Evolutionary conservation across 2,888 invertebrate species (phyloP), one percentile per base, ranked within the genome.

Genomic region (Eumerus sabulonum): DNA sequence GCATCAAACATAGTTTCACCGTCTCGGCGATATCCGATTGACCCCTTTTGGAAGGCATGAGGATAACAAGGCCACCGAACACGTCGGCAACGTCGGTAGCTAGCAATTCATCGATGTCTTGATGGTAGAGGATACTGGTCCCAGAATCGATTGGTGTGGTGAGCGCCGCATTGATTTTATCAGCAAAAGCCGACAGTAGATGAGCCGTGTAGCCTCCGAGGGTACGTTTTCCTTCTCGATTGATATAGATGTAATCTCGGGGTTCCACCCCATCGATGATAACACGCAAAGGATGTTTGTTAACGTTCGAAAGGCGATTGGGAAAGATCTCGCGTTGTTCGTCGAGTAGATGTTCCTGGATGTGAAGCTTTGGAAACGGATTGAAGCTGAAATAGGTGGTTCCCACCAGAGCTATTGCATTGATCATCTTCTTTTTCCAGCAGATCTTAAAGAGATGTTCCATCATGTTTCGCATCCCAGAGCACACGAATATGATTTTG

Each of bases 201-300:
- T 9, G 40, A n/a, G 40, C 40, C 1, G 40, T 40, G 11, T 7
- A 27, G 1, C 13, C 62, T 71, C 1, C 62, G 38, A 11, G 27
- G 47, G 9, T 56, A 12, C 5, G 19, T 62, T 9, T 63, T 54
- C 0, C 70, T 62, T 27, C 27, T 4, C 27, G 27, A 7, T 27
- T 27, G 27, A 27, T 27, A 19, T 64, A 72, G 19, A 57, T 14
- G 48, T 17, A 72, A 38, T 63, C 64, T 1, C 63, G 57, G 0
- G 72, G 72, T 1, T 56, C 56, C 1, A 64, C 72, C 1, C 51
- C 51, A 50, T 72, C 72, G 18, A 72, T 19, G 2, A 64, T 1
- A 3, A 72, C 16, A 1, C 72, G 63, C 11, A 72, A 44, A 0
- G 57, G 72, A 9, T 64, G n/a, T 12, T 44, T 11, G 1, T 57